These are phyloP conservation scores for Eulithis testata DNA, from an alignment of 2,888 invertebrate genomes.

Conservation along the genomic window DNA sequence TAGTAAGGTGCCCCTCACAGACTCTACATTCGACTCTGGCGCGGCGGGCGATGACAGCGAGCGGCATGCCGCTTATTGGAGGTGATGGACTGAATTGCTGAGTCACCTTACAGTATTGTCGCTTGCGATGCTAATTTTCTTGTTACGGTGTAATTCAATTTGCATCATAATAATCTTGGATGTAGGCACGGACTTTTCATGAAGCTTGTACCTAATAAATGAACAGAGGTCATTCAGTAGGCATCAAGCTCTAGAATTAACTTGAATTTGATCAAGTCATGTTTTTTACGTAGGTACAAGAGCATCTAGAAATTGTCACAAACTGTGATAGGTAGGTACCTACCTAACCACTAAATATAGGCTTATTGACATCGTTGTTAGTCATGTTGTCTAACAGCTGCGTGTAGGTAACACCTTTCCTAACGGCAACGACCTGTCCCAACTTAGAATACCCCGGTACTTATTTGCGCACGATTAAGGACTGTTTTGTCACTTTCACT, in stretches of 20 bases:
- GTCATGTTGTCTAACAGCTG: background rate
- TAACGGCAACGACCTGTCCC: constrained; percentile 34
- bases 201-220: no score
- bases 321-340: no score
- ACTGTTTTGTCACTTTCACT: constrained; percentile 78
- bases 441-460: constrained; percentile 46
- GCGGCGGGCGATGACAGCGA: background rate
- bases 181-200: constrained; percentile 51
- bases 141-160: constrained; percentile 79
- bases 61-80: constrained; percentile 51
- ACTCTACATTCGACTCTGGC: background rate
- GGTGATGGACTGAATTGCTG: constrained; percentile 76
- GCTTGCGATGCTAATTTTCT: constrained; percentile 80
- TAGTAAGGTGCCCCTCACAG: no score
- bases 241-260: no score
- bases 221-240: background rate
- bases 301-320: no score
- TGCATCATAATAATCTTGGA: constrained; percentile 78
- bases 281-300: no score
- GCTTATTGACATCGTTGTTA: background rate
- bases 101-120: constrained; percentile 80
- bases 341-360: background rate
- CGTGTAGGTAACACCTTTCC: background rate
- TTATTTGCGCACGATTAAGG: constrained; percentile 66
- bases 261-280: no score